Conservation (phyloP, 2,797 vertebrate species). For the Poeciliopsis presidionis region DNA sequence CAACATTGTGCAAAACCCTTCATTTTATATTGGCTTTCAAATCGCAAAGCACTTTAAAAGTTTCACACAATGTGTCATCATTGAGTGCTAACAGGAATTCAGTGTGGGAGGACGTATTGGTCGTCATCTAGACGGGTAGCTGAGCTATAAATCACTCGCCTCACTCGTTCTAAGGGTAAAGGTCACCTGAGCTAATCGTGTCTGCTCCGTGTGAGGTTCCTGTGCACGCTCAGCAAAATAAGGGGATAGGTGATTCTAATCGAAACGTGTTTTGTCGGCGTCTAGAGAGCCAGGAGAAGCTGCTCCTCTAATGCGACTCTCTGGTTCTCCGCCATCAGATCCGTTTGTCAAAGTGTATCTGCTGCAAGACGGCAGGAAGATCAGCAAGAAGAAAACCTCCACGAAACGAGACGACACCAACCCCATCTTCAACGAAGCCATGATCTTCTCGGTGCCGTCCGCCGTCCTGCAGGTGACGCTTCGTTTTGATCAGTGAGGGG, state of each 20-base stretch:
- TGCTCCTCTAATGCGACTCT: background rate
- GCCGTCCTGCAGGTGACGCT: constrained; percentile 90
- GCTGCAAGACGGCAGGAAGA: constrained; percentile 96
- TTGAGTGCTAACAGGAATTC: background rate
- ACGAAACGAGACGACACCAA: constrained; percentile 94
- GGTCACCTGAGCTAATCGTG: constrained; percentile 28
- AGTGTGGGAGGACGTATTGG: constrained; percentile 3
- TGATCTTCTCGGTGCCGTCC: constrained; percentile 98
- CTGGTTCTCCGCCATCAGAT: constrained; percentile 75
- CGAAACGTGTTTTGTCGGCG: background rate
- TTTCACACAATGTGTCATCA: background rate
- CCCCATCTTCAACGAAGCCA: constrained; percentile 97
- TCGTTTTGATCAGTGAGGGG: too few species aligned
- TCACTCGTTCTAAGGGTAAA: constrained; percentile 8
- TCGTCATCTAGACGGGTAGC: constrained; percentile 12
- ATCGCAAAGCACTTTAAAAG: background rate
- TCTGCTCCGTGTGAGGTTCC: constrained; percentile 21
- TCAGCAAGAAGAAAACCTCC: constrained; percentile 98
- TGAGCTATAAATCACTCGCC: constrained; percentile 4
- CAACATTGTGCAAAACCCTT: background rate
- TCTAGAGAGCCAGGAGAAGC: background rate
- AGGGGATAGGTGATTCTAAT: background rate
- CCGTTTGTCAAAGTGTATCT: constrained; percentile 99
- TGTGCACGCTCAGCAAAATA: background rate
- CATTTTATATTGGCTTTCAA: background rate